Conservation (phyloP, 2,888 invertebrate genomes). For the Agrotis ipsilon region DNA sequence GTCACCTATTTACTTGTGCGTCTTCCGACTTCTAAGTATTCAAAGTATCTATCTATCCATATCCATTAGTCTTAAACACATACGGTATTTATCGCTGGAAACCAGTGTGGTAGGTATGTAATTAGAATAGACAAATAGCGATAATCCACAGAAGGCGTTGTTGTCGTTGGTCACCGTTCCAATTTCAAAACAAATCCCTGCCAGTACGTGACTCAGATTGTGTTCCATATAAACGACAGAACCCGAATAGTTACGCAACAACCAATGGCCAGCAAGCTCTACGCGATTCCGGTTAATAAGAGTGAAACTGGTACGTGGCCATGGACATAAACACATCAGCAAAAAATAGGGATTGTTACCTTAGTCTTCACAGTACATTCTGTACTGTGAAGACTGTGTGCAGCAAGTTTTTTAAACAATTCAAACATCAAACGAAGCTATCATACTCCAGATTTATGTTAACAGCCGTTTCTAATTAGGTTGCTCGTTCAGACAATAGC, state of each 20-base stretch:
- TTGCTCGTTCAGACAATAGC: conserved; percentile 50
- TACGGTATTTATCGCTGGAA: conserved; percentile 45
- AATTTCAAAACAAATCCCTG: conserved; percentile 90
- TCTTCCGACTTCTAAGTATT: background rate
- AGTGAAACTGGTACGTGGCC: conserved; percentile 82
- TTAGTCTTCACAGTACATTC: conserved; percentile 52
- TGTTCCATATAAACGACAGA: conserved; percentile 84
- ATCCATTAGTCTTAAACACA: conserved; percentile 18
- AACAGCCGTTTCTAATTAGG: conserved; percentile 52
- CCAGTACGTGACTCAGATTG: conserved; percentile 90
- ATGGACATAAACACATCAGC: conserved; percentile 66
- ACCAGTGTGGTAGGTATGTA: conserved; percentile 68
- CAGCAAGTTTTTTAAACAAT: conserved; percentile 36
- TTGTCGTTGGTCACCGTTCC: conserved; percentile 85
- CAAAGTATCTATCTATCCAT: conserved; percentile 32
- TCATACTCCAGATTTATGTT: conserved; percentile 46
- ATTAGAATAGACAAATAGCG: conserved; percentile 85
- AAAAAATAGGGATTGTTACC: conserved; percentile 61
- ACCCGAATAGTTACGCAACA: conserved; percentile 76
- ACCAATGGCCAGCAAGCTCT: conserved; percentile 69
- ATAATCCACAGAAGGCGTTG: conserved; percentile 87
- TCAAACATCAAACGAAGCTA: conserved; percentile 50
- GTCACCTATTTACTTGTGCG: background rate
- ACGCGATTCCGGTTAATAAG: conserved; percentile 79
- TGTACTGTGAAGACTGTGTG: conserved; percentile 25